Evolutionary conservation across 2,113 vertebrate species (phyloP).

Genomic region (Oreochromis spilurus): DNA sequence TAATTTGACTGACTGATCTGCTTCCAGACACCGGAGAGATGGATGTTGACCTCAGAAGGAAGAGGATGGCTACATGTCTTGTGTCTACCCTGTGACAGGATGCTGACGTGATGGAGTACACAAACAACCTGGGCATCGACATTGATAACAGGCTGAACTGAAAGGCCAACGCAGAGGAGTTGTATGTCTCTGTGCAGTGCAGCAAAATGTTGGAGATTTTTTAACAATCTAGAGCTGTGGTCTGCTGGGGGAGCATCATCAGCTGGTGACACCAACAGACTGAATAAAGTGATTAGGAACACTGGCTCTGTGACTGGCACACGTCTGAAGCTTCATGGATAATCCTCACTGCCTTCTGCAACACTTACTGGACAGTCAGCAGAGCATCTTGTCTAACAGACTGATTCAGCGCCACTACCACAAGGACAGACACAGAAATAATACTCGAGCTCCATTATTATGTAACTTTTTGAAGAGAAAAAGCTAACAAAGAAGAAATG

Average conservation of each 20-base stretch:
- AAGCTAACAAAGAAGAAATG: not conserved
- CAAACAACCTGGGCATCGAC: not conserved
- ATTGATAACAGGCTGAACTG: not conserved
- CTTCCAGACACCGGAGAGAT: not conserved
- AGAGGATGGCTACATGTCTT: not conserved
- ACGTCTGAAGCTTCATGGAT: not conserved
- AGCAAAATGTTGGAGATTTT: not conserved
- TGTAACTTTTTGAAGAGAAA: not conserved
- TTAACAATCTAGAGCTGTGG: not conserved
- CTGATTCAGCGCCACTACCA: not conserved
- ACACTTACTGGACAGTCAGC: not conserved
- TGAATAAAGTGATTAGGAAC: not conserved
- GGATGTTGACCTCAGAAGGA: not conserved
- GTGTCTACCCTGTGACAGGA: not conserved
- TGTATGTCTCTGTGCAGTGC: not conserved
- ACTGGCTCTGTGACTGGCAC: not conserved
- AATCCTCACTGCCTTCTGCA: not conserved
- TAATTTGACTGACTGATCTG: not conserved
- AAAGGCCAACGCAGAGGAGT: not conserved
- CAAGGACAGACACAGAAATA: not conserved
- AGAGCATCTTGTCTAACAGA: not conserved
- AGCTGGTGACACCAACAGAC: not conserved
- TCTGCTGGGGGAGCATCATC: not conserved
- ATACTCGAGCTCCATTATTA: not conserved
- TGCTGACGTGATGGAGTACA: not conserved